Percentiles rank a stretch among this genome's conserved stretches.
Conservation (phyloP, 2,888 invertebrate genomes). For the Nowickia ferox region DNA sequence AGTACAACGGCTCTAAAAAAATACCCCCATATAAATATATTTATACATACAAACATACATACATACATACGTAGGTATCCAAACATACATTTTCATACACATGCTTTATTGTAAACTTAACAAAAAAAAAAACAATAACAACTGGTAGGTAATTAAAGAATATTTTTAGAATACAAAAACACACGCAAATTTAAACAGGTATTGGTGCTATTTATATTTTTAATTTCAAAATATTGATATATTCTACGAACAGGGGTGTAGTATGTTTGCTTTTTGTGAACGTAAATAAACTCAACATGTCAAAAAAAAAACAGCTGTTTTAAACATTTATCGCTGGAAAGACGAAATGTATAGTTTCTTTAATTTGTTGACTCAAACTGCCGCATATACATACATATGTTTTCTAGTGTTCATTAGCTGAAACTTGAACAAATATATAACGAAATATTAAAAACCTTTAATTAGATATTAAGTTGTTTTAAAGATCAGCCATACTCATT, state of each 20-base stretch:
- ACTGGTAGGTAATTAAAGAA: not conserved
- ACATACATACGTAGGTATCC: no score
- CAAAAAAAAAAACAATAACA: slow-evolving; percentile 3
- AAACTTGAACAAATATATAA: no score
- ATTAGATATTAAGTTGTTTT: no score
- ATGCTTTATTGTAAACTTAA: not conserved
- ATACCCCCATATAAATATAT: no score
- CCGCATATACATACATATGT: not conserved
- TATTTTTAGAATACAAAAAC: not conserved
- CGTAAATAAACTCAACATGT: not conserved
- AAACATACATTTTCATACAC: no score
- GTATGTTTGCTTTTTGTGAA: not conserved
- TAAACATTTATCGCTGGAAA: not conserved
- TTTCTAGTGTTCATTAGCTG: no score
- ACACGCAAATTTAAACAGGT: not conserved
- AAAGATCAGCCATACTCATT: no score
- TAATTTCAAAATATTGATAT: slow-evolving; percentile 12
- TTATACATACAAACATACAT: no score
- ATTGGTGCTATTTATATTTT: not conserved
- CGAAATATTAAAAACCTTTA: no score
- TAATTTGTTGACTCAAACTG: not conserved
- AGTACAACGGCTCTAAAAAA: no score
- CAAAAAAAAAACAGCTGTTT: slow-evolving; percentile 41
- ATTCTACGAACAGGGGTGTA: not conserved
- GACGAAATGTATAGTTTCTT: not conserved